phyloP scores from a whole-genome alignment of 2,797 vertebrate species.

The Varecia variegata region DNA sequence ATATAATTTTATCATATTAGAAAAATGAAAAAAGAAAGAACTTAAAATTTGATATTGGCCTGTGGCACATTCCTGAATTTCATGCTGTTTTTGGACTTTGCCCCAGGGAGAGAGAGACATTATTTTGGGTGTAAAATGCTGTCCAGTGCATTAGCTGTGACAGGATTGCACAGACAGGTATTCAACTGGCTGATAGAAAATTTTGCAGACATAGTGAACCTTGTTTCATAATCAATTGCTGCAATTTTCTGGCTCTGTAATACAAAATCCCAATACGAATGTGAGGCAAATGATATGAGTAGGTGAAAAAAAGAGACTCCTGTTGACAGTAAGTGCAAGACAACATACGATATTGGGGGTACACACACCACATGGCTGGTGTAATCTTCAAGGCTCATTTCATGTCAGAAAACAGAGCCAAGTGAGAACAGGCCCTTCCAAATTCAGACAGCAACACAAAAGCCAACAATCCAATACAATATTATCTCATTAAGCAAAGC shows the following conservation, averaged over 20 bases:
- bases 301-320: not conserved
- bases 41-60: not conserved
- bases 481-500: constrained; percentile 75
- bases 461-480: constrained; percentile 31
- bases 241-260: not conserved
- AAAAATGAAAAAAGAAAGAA: not conserved
- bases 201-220: not conserved
- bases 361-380: constrained; percentile 29
- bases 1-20: not conserved
- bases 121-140: constrained; percentile 2
- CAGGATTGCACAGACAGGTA: not conserved
- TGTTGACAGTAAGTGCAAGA: constrained; percentile 45
- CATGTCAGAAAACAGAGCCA: constrained; percentile 42
- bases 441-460: constrained; percentile 34
- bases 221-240: constrained; percentile 17
- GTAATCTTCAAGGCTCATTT: constrained; percentile 37
- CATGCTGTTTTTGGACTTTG: constrained; percentile 24
- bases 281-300: constrained; percentile 19
- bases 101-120: not conserved
- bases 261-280: constrained; percentile 6
- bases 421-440: constrained; percentile 43
- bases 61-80: constrained; percentile 17
- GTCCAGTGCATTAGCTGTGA: not conserved
- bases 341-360: constrained; percentile 12
- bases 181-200: not conserved